Evolutionary conservation across 2,888 invertebrate species (phyloP), one percentile per base, ranked within the genome.

Genomic region (Standfussiana lucernea): DNA sequence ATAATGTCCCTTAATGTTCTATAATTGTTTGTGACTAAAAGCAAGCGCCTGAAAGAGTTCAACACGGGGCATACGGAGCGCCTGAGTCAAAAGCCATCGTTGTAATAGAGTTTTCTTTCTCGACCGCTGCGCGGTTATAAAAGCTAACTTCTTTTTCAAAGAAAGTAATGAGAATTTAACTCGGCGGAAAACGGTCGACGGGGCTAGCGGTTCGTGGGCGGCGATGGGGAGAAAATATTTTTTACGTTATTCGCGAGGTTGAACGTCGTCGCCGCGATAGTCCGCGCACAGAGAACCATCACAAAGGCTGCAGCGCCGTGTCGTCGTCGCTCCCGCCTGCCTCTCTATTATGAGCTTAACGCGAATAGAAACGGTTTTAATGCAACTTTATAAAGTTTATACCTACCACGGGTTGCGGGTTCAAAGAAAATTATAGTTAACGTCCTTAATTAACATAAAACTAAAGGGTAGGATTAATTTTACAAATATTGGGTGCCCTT

Each of bases 111-210:
- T 95, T 95, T 94, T 93, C 94, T 93, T 93, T 92, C 92, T 92
- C 92, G 91, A 91, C 92, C 93, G 91, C 91, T 89, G 90, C 91
- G 90, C 90, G 92, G 92, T 94, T 94, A 94, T 94, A 94, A 95
- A 95, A 93, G 95, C 93, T 94, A 95, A 95, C 95, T 95, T 93
- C 90, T 93, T 94, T 93, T 94, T 94, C 93, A 94, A 91, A 95
- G 94, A 93, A 96, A 94, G 95, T 96, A 96, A 96, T 96, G 95
- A 95, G 96, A 95, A 95, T 94, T 93, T 94, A 95, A 96, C 96
- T 95, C 92, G 92, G 95, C 94, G 95, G 94, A 95, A 96, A 95
- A 94, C 92, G 93, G 93, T 93, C 89, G 92, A 89, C 90, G 91
- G 77, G 88, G 91, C 91, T 90, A 90, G 86, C 91, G 89, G 91